These are phyloP conservation scores for Trachelipus rathkii DNA, from an alignment of 1,140 invertebrate species.

Conservation along the genomic window DNA sequence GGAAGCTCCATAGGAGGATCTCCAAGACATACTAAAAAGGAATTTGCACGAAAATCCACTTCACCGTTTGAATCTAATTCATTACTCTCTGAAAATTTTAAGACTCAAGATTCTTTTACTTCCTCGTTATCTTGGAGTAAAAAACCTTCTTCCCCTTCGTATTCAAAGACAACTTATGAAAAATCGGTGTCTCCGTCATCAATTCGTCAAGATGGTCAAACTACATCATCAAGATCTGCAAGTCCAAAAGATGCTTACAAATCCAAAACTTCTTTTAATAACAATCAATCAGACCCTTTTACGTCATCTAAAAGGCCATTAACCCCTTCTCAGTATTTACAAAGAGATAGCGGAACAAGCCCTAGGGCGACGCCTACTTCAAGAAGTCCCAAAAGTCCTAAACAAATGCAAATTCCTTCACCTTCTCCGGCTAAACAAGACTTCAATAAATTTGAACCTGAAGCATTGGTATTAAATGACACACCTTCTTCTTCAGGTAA, in stretches of 20 bases:
- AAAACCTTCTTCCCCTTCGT: slow-evolving; percentile 38
- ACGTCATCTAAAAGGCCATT: slow-evolving; percentile 29
- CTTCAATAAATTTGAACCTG: slow-evolving; percentile 72
- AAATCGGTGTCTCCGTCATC: slow-evolving; percentile 27
- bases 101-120: slow-evolving; percentile 24
- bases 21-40: slow-evolving; percentile 29
- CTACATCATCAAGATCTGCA: slow-evolving; percentile 30
- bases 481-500: slow-evolving; percentile 61
- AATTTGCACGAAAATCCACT: slow-evolving; percentile 26
- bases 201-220: slow-evolving; percentile 37
- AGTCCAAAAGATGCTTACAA: slow-evolving; percentile 37
- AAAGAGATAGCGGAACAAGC: slow-evolving; percentile 33
- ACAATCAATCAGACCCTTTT: slow-evolving; percentile 26
- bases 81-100: slow-evolving; percentile 13
- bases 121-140: slow-evolving; percentile 30
- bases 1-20: slow-evolving; percentile 32
- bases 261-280: slow-evolving; percentile 29
- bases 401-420: slow-evolving; percentile 64
- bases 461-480: slow-evolving; percentile 75
- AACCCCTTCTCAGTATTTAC: slow-evolving; percentile 32
- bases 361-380: slow-evolving; percentile 60
- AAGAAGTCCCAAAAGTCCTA: slow-evolving; percentile 59
- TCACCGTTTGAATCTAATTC: slow-evolving; percentile 19
- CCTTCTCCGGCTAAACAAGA: slow-evolving; percentile 68
- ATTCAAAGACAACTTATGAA: slow-evolving; percentile 26